These are phyloP conservation scores for Pseudococcus viburni DNA, from an alignment of 2,888 invertebrate species.

Conservation along the genomic window DNA sequence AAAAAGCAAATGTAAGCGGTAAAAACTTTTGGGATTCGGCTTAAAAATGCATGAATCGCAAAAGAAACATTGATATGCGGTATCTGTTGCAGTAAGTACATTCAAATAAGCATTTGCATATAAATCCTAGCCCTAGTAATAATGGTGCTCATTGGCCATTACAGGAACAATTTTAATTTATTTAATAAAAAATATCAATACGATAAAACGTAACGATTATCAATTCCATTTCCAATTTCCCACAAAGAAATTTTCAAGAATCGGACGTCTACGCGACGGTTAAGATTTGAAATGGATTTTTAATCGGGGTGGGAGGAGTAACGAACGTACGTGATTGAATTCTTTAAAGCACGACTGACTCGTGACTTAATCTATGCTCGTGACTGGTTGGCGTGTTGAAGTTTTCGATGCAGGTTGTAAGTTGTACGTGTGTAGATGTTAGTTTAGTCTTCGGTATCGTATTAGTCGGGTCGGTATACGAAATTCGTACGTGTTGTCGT, in stretches of 20 bases:
- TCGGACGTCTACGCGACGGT: not conserved
- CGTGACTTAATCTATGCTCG: slow-evolving; percentile 62
- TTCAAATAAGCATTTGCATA: no score
- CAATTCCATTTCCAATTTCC: not conserved
- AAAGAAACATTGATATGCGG: no score
- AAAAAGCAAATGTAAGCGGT: no score
- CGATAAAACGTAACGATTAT: no score
- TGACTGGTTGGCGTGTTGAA: slow-evolving; percentile 42
- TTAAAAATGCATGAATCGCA: no score
- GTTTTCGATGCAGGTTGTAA: slow-evolving; percentile 53
- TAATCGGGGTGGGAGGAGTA: slow-evolving; percentile 55
- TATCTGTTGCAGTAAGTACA: no score
- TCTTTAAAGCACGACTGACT: slow-evolving; percentile 61
- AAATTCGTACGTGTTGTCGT: not conserved
- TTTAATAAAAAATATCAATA: no score
- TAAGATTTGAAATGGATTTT: slow-evolving; percentile 52
- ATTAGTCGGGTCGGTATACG: not conserved
- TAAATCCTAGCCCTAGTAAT: no score
- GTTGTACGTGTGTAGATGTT: slow-evolving; percentile 53
- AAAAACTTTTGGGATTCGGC: no score
- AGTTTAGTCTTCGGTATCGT: slow-evolving; percentile 14
- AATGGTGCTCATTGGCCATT: no score
- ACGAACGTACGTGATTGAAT: slow-evolving; percentile 62
- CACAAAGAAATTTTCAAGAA: slow-evolving; percentile 20
- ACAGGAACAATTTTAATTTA: no score